Base-by-base conservation (phyloP, 2,113 vertebrate species). In the Psophia crepitans region DNA sequence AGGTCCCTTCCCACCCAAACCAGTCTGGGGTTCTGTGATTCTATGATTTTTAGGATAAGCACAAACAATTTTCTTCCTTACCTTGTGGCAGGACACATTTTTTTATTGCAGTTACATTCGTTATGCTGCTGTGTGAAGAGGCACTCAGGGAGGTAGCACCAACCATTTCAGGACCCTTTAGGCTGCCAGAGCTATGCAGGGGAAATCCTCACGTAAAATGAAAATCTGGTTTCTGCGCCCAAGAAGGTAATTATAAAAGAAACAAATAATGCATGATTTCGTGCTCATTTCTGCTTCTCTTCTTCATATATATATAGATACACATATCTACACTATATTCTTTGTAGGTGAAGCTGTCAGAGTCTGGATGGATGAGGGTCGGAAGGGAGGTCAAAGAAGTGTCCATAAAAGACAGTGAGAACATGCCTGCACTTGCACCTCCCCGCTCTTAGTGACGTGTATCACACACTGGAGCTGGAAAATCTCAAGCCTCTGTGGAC, bases 401-500 rank as follows among this genome's bases (percentile, higher is more conserved):
- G 12, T 11, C 30, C 33, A 22, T 51, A 37, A 39, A 71, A 84
- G 33, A n/a, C 30, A 39, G 43, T 19, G 58, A 88, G 19, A 44
- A 8, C 46, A 27, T 15, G 77, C 64, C 69, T 89, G 53, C 33
- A 26, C 32, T 84, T 84, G 49, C 28, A 41, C 20, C 28, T 54
- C 46, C 23, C 41, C 4, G 0, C 16, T 79, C 22, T 53, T 87
- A 16, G 20, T 37, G 90, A 77, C 87, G 74, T 75, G 81, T 82
- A 82, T 87, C 46, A 20, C 26, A 69, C 16, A 28, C 28, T 89
- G 64, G 76, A 73, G 61, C 84, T 95, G 87, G 87, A 93, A 95
- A 97, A 87, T 53, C 65, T 95, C 86, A 92, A 60, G n/a, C 22
- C 14, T 54, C 37, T 93, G 84, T 76, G 74, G 64, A 20, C 88